phyloP scores from a whole-genome alignment of 2,113 vertebrate genomes.

The Sialia sialis region DNA sequence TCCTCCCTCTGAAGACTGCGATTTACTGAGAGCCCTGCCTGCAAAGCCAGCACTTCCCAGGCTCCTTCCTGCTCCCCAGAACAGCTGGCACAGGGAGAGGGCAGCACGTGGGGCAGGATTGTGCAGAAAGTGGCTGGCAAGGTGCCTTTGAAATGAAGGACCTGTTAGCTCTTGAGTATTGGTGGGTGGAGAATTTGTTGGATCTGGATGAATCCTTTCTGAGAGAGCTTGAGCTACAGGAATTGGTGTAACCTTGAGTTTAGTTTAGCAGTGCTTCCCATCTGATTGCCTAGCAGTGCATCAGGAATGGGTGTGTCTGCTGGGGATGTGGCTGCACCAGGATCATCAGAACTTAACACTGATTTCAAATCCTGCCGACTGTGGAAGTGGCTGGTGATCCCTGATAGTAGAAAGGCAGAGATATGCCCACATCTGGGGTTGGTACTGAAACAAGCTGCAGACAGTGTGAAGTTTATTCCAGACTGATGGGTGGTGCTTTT shows the following conservation, averaged over 20 bases:
- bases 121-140: background rate
- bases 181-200: background rate
- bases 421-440: background rate
- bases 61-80: background rate
- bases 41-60: rapidly evolving
- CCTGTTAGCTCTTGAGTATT: background rate
- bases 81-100: background rate
- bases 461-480: background rate
- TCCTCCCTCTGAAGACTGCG: background rate
- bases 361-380: background rate
- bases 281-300: background rate
- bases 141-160: background rate
- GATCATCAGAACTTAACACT: background rate
- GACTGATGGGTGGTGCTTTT: background rate
- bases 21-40: background rate
- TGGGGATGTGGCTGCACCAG: background rate
- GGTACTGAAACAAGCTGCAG: rapidly evolving
- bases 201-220: background rate
- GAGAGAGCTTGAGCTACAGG: background rate
- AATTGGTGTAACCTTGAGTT: background rate
- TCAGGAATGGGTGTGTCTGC: background rate
- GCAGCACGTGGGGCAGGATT: rapidly evolving
- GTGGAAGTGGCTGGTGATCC: background rate
- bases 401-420: background rate
- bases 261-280: background rate